Percentiles rank a stretch among this genome's conserved stretches.
Evolutionary conservation across 2,113 vertebrate species (phyloP).

Genomic region (Martes martes): DNA sequence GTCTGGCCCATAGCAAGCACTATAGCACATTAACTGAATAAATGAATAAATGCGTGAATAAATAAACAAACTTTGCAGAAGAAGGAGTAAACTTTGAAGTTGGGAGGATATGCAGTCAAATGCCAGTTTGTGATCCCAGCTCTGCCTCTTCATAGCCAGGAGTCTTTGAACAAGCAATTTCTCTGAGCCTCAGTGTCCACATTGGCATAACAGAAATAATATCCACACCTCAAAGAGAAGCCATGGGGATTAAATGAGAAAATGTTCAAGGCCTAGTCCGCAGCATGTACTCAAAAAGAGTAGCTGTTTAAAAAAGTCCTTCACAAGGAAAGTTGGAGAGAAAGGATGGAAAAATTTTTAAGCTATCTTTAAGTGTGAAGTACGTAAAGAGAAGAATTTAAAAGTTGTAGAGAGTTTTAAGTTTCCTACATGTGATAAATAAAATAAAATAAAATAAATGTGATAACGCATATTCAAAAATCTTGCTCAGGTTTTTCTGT

Average conservation of each 20-base stretch:
- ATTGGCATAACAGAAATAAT: background rate
- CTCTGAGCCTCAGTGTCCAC: background rate
- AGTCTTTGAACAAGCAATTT: background rate
- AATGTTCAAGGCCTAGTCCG: background rate
- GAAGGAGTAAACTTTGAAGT: background rate
- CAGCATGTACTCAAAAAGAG: background rate
- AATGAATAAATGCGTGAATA: background rate
- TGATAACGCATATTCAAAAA: background rate
- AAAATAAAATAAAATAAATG: background rate
- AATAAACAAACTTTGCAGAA: background rate
- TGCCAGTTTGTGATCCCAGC: background rate
- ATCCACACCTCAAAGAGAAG: background rate
- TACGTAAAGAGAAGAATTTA: background rate
- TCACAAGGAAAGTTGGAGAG: background rate
- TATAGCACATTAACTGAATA: background rate
- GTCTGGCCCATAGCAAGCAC: background rate
- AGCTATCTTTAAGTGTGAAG: background rate
- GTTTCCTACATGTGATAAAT: constrained; percentile 11
- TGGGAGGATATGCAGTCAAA: background rate
- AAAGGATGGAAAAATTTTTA: background rate
- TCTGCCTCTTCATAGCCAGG: background rate
- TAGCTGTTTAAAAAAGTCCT: background rate
- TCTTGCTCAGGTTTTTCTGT: background rate
- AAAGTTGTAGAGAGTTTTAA: background rate
- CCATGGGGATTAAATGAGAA: background rate